Evolutionary conservation across 2,888 invertebrate genomes (phyloP), one percentile per base, ranked within the genome.

Genomic region (Anoncus sp.): DNA sequence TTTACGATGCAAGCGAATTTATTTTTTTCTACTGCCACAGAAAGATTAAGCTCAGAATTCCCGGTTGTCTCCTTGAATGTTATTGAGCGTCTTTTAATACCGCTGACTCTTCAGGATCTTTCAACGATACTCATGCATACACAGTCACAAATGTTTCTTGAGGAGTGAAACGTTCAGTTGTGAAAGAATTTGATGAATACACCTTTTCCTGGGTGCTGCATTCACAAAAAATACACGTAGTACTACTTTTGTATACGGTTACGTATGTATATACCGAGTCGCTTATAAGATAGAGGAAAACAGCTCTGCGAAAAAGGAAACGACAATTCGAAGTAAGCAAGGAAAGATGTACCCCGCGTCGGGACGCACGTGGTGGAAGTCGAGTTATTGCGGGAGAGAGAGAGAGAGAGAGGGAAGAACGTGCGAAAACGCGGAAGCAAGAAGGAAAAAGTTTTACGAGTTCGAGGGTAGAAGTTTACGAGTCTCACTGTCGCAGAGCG

Each of bases 401-500:
- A 60, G 43, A 57, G 47, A 66, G 57, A 60, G 51, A 51, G 27
- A 67, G n/a, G 31, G 12, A 35, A 9, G 35, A 38, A 51, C 53
- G 14, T 35, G 18, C 51, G 20, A 43, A 12, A 49, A 59, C 16
- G 49, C 71, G 66, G 24, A 55, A 78, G 74, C 31, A 53, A 73
- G 69, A 51, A 55, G 65, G 73, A 67, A 78, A 73, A 73, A 77
- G 69, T 79, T 81, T 82, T 82, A 81, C 75, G 77, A 72, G 53
- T 62, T 60, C 65, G 73, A 80, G 76, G 72, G 74, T 75, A 51
- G 77, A 77, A 75, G 79, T 83, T 83, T 83, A 83, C 83, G 83
- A 83, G 81, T 66, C 69, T 76, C 72, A 75, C 81, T 81, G 82
- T 80, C 78, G 77, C 80, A 78, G 79, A 76, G 77, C 77, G 70